Evolutionary conservation across 2,113 vertebrate genomes (phyloP).

Genomic region (Tiliqua scincoides): DNA sequence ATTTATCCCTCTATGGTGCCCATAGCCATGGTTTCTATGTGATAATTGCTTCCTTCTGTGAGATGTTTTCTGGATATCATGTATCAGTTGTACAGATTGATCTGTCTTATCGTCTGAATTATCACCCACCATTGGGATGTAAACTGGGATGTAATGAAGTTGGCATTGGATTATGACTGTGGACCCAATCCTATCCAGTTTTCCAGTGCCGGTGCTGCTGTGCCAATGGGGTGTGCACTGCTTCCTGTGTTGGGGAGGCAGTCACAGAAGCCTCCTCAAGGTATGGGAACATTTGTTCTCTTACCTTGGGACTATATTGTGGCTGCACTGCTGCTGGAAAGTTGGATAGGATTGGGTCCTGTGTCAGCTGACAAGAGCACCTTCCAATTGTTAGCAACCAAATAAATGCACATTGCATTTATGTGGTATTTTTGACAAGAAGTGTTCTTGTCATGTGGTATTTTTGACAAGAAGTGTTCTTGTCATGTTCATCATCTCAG

Average conservation of each 20-base stretch:
- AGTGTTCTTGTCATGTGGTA: not conserved
- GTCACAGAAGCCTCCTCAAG: no score
- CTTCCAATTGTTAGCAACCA: not conserved
- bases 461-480: not conserved
- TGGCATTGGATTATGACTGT: no score
- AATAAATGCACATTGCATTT: not conserved
- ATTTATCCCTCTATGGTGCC: not conserved
- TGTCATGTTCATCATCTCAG: no score
- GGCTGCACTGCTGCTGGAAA: no score
- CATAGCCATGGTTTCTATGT: not conserved
- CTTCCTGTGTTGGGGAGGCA: no score
- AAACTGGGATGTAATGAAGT: not conserved
- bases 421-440: not conserved
- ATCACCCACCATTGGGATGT: not conserved
- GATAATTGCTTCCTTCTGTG: not conserved
- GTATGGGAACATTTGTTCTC: no score
- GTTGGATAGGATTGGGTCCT: no score
- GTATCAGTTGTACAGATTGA: not conserved
- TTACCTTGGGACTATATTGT: no score
- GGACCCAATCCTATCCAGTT: no score
- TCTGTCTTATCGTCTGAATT: not conserved
- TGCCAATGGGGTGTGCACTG: no score
- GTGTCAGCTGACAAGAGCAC: no score
- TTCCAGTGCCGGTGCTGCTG: no score
- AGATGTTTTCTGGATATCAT: not conserved